Conservation (phyloP, 2,113 vertebrate species). For the Procavia capensis region DNA sequence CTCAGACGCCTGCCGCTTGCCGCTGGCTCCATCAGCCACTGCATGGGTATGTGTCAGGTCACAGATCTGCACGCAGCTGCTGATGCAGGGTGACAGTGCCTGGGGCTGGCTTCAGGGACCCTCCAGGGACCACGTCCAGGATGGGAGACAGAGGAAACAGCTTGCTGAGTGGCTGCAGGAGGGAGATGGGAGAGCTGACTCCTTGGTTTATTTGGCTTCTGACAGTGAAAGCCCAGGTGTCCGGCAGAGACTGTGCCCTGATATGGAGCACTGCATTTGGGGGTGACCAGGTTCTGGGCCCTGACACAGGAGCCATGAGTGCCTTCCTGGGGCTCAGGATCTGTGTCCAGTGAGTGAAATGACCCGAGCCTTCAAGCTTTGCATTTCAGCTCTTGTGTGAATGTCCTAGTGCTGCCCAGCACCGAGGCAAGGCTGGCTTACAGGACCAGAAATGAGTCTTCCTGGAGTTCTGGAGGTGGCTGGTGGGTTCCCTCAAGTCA, state of each 20-base stretch:
- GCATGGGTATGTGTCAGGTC: neutral
- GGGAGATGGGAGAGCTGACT: neutral
- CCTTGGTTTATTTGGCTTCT: neutral
- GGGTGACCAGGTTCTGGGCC: no score
- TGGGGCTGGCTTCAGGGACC: neutral
- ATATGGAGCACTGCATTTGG: neutral
- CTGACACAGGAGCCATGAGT: neutral
- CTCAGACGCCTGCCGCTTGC: neutral
- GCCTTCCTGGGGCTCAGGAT: neutral
- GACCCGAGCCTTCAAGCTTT: neutral
- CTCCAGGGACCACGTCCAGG: neutral
- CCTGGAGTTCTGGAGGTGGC: no score
- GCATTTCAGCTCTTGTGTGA: no score
- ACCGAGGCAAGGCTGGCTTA: no score
- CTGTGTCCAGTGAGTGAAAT: fast-evolving
- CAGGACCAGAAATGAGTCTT: no score
- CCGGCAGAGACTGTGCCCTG: neutral
- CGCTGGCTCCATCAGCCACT: neutral
- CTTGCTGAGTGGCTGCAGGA: neutral
- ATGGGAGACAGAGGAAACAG: neutral
- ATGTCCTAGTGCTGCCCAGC: no score
- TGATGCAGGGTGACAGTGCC: neutral
- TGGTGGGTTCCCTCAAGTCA: neutral
- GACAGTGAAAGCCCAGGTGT: neutral
- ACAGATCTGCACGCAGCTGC: neutral